Evolutionary conservation across 1,140 invertebrate species (phyloP).

Genomic region (Tetramorium parvispinum): DNA sequence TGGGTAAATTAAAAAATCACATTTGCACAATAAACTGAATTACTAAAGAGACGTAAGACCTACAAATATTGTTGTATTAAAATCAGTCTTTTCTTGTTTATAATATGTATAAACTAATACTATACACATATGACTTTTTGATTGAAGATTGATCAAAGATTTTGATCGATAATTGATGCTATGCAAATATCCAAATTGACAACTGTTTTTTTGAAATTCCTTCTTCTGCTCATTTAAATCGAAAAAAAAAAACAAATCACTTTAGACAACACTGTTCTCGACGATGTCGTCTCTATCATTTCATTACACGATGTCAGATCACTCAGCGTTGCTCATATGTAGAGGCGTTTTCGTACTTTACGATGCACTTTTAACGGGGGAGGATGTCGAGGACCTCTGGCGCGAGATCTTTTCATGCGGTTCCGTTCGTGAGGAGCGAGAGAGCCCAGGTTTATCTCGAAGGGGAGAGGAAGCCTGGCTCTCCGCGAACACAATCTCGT

Average conservation of each 20-base stretch:
- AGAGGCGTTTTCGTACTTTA: constrained; percentile 48
- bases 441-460: constrained; percentile 70
- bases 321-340: not conserved
- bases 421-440: constrained; percentile 71
- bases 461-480: constrained; percentile 72
- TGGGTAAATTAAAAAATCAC: not conserved
- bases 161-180: not conserved
- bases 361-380: constrained; percentile 61
- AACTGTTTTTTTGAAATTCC: not conserved
- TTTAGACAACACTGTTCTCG: not conserved
- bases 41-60: not conserved
- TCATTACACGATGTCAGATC: constrained; percentile 6
- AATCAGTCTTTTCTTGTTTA: not conserved
- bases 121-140: not conserved
- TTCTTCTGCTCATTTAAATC: no score
- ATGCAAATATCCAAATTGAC: not conserved
- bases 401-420: constrained; percentile 72
- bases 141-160: not conserved
- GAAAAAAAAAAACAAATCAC: not conserved
- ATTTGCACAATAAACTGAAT: not conserved
- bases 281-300: not conserved
- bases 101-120: not conserved
- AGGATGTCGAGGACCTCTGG: constrained; percentile 68
- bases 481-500: constrained; percentile 73
- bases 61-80: not conserved